Conservation (phyloP, 2,888 invertebrate genomes). For the Drosophila antonietae region DNA sequence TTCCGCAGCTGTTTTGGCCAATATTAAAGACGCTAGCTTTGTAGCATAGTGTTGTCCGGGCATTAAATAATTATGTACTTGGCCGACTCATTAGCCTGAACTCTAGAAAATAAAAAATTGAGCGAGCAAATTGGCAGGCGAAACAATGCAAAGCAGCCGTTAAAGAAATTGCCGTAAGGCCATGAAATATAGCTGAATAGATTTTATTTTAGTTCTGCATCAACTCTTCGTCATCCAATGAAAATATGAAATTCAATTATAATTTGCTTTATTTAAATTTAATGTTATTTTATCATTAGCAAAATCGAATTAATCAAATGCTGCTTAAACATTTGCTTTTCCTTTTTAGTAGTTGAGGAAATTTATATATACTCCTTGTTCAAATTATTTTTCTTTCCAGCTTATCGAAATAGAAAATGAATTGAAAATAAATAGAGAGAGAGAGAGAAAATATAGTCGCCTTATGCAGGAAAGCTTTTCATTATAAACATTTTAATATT, state of each 20-base stretch:
- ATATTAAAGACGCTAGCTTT: slow-evolving; percentile 27
- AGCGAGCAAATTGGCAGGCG: slow-evolving; percentile 3
- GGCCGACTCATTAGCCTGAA: slow-evolving; percentile 51
- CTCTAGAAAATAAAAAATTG: background rate
- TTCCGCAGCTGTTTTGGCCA: slow-evolving; percentile 25
- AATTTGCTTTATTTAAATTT: background rate
- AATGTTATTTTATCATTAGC: slow-evolving; percentile 1
- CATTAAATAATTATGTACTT: slow-evolving; percentile 69
- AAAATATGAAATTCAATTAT: background rate
- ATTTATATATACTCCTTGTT: background rate
- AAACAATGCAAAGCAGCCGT: slow-evolving; percentile 25
- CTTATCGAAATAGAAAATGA: background rate
- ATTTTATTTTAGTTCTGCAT: background rate
- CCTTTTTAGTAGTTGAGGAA: background rate
- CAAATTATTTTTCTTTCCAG: background rate
- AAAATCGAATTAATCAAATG: background rate
- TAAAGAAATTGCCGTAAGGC: background rate
- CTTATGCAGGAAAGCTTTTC: too few relatives aligned
- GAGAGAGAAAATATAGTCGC: too few relatives aligned
- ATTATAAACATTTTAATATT: too few relatives aligned
- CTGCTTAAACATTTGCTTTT: background rate
- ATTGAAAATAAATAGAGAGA: background rate
- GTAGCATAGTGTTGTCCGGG: slow-evolving; percentile 40
- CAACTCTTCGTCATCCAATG: background rate
- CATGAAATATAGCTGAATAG: background rate